phyloP scores from a whole-genome alignment of 2,797 vertebrate genomes.

The Myioborus miniatus region DNA sequence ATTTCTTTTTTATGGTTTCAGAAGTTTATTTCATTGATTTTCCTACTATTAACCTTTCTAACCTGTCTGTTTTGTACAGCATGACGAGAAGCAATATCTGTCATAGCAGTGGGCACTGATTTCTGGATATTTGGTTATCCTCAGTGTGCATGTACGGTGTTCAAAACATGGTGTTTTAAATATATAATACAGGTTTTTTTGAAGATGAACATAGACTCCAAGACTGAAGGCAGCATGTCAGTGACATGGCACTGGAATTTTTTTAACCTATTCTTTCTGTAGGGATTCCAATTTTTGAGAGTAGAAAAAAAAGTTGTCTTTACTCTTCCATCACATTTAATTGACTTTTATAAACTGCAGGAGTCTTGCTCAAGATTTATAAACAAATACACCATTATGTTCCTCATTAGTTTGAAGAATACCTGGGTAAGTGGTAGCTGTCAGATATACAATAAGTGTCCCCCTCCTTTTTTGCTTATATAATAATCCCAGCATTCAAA shows the following conservation, averaged over 20 bases:
- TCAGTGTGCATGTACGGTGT: not conserved
- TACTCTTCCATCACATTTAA: slow-evolving; percentile 48
- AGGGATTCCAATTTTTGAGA: slow-evolving; percentile 4
- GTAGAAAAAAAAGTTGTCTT: slow-evolving; percentile 4
- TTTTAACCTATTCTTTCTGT: not conserved
- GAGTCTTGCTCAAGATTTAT: slow-evolving; percentile 40
- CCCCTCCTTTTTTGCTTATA: slow-evolving; percentile 73
- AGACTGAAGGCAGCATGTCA: not conserved
- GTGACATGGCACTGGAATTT: not conserved
- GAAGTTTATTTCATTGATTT: not conserved
- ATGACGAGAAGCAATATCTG: not conserved
- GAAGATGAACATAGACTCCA: not conserved
- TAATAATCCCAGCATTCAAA: slow-evolving; percentile 85
- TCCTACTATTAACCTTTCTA: not conserved
- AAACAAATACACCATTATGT: slow-evolving; percentile 74
- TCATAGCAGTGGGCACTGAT: not conserved
- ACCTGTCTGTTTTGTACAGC: not conserved
- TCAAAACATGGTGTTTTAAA: not conserved
- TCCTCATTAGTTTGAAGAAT: slow-evolving; percentile 72
- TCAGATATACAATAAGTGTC: slow-evolving; percentile 63
- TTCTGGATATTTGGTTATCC: not conserved
- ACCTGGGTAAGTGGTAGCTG: slow-evolving; percentile 73
- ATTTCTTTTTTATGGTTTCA: not conserved
- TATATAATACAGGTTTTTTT: not conserved
- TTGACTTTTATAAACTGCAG: slow-evolving; percentile 35